These are phyloP conservation scores for Stictocephala bisonia DNA, from an alignment of 2,888 invertebrate genomes.

Conservation along the genomic window DNA sequence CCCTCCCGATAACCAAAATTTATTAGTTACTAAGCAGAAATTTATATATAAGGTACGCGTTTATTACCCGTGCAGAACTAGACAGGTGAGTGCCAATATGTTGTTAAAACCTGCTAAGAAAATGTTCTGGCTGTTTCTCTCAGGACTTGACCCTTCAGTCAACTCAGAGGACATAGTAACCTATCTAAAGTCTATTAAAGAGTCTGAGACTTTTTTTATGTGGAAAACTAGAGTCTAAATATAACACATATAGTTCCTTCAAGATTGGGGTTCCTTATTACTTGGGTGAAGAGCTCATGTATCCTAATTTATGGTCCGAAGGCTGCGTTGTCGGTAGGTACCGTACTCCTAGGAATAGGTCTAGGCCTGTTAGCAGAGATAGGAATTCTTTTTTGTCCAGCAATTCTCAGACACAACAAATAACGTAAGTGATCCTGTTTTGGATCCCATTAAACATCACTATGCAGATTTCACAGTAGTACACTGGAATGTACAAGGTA, in stretches of 20 bases:
- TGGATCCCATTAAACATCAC: background rate
- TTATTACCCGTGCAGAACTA: too few relatives aligned
- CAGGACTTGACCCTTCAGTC: background rate
- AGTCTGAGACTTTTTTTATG: background rate
- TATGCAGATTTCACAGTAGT: too few relatives aligned
- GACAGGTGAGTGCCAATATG: background rate
- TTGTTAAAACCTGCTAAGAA: background rate
- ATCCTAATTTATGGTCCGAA: background rate
- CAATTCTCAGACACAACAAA: background rate
- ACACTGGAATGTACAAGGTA: too few relatives aligned
- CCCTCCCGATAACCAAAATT: too few relatives aligned
- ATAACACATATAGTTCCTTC: slow-evolving; percentile 1
- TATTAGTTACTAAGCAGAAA: too few relatives aligned
- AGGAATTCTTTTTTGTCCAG: background rate
- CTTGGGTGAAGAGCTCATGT: background rate
- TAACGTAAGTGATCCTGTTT: background rate
- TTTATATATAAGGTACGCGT: too few relatives aligned
- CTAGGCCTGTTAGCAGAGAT: background rate
- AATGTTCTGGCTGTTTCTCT: background rate
- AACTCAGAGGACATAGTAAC: background rate
- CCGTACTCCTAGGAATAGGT: background rate
- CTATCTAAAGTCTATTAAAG: background rate
- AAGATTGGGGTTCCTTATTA: background rate
- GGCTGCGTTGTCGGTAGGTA: background rate
- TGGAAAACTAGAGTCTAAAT: background rate